phyloP scores from a whole-genome alignment of 2,888 invertebrate genomes.

The Melanophora roralis region DNA sequence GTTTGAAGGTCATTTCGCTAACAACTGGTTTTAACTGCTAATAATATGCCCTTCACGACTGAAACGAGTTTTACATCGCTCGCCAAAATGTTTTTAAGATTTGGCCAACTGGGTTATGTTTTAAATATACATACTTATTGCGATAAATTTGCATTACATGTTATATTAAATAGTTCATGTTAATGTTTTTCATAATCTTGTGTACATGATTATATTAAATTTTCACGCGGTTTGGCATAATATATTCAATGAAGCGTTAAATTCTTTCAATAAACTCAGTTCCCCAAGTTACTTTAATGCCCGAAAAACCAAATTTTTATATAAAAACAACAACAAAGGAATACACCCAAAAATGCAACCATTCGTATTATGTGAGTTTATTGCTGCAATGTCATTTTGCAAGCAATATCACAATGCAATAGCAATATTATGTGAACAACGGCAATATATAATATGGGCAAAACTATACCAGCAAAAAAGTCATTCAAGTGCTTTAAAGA shows the following conservation, averaged over 20 bases:
- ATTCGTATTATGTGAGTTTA: slow-evolving; percentile 47
- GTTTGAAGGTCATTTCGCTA: no score
- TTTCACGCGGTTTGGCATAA: slow-evolving; percentile 56
- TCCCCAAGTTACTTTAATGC: slow-evolving; percentile 30
- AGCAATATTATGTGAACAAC: not conserved
- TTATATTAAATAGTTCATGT: not conserved
- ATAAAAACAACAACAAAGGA: slow-evolving; percentile 22
- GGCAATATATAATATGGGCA: not conserved
- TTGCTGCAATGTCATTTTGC: slow-evolving; percentile 44
- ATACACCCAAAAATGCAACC: slow-evolving; percentile 35
- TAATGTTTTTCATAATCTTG: slow-evolving; percentile 8
- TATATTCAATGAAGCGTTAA: slow-evolving; percentile 58
- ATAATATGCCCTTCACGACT: no score
- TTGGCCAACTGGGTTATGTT: no score
- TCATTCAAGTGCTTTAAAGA: no score
- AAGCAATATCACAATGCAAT: slow-evolving; percentile 9
- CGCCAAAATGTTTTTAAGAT: no score
- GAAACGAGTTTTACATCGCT: no score
- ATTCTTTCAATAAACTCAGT: slow-evolving; percentile 41
- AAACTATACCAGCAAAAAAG: not conserved
- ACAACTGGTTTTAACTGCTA: no score
- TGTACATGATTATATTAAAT: slow-evolving; percentile 29
- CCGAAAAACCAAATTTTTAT: not conserved
- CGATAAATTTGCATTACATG: no score
- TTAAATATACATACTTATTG: no score